phyloP scores from a whole-genome alignment of 2,113 vertebrate genomes.

The Carettochelys insculpta region DNA sequence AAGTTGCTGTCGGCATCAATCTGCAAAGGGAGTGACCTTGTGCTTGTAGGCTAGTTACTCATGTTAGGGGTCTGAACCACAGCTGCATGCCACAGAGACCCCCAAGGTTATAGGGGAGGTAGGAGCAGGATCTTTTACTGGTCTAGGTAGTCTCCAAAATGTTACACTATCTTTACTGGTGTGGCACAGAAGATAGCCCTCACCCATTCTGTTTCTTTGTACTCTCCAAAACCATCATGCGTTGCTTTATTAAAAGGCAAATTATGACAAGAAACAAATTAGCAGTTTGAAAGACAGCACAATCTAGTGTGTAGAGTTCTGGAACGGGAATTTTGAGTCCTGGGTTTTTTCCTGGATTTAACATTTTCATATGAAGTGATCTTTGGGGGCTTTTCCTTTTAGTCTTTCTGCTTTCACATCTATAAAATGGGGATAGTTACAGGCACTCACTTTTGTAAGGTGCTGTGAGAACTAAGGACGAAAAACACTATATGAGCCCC shows the following conservation, averaged over 20 bases:
- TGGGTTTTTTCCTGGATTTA: not conserved
- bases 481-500: rapidly evolving
- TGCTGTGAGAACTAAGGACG: not conserved
- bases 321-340: not conserved
- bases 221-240: not conserved
- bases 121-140: not conserved
- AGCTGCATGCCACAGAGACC: not conserved
- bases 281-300: rapidly evolving
- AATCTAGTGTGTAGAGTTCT: not conserved
- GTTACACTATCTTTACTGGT: not conserved
- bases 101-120: not conserved
- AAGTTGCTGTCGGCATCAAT: not conserved
- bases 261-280: not conserved
- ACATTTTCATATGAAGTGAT: not conserved
- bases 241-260: not conserved
- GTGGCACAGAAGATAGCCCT: not conserved
- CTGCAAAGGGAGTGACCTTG: not conserved
- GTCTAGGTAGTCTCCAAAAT: not conserved
- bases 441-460: not conserved
- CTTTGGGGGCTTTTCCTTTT: not conserved
- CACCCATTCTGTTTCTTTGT: not conserved
- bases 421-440: not conserved
- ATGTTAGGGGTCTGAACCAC: not conserved
- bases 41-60: not conserved
- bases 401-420: not conserved